A percentile compares a stretch with the other conserved stretches of the same genome.
phyloP scores from a whole-genome alignment of 1,140 invertebrate genomes.

The Apis mellifera region DNA sequence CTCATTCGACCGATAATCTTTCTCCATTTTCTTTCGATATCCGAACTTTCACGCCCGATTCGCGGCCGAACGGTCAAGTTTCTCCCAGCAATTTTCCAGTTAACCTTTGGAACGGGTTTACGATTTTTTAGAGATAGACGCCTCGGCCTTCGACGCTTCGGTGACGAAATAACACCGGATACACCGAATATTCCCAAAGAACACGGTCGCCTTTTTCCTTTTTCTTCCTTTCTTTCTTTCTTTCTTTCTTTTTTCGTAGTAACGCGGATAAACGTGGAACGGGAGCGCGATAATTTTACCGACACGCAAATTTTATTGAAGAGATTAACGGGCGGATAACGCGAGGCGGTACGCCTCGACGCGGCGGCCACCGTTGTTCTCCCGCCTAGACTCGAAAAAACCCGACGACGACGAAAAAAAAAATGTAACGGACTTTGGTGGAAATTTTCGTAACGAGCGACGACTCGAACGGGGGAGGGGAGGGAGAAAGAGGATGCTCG shows the following conservation, averaged over 20 bases:
- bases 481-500: neutral
- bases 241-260: neutral
- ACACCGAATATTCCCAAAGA: no score
- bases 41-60: conserved; percentile 38
- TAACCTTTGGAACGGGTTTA: conserved; percentile 34
- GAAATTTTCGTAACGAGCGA: conserved; percentile 42
- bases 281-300: conserved; percentile 4
- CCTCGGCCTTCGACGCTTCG: neutral
- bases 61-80: neutral
- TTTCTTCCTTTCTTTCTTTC: no score
- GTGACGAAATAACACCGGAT: no score
- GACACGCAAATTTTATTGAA: conserved; percentile 14
- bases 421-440: conserved; percentile 20
- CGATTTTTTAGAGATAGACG: conserved; percentile 22
- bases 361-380: neutral
- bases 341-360: neutral
- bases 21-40: no score
- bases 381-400: neutral
- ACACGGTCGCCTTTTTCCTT: no score
- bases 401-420: conserved; percentile 7
- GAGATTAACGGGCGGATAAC: conserved; percentile 13
- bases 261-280: conserved; percentile 6
- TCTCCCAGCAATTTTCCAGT: conserved; percentile 36
- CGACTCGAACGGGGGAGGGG: no score
- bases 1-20: no score